Evolutionary conservation across 1,140 invertebrate genomes (phyloP), one percentile per base, ranked within the genome.

Genomic region (Musca domestica): DNA sequence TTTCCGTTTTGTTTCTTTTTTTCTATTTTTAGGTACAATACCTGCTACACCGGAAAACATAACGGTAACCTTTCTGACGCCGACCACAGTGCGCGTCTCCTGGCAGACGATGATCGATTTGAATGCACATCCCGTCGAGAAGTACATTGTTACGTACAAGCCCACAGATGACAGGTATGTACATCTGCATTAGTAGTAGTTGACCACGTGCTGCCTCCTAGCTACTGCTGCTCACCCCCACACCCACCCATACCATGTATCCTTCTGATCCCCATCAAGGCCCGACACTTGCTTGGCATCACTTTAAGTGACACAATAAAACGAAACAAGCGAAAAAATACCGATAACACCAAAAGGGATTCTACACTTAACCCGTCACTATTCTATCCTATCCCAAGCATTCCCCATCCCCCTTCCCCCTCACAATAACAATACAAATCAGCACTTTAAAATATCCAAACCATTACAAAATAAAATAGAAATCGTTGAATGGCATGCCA

Each of bases 11-110:
- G 15, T 67, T 3, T 54, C 54, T 67, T 3, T n/a, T n/a, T n/a
- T 66, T 67, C 34, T 58, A 30, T 47, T 65, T 65, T 65, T 49
- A 93, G 92, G 91, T 83, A 92, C 91, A 73, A 90, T 91, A 82
- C 86, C 88, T 73, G 87, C 87, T 77, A 88, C 88, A 74, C 92
- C 92, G 41, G 91, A 93, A 82, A 93, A 94, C 78, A 92, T 94
- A 81, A 93, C 91, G 47, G 89, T 94, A 65, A 91, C 91, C 75
- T 93, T 94, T 77, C 84, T 94, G 56, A 92, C 89, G 81, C 91
- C 91, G 9, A 92, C 90, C 63, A 90, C 91, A 12, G 91, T 93
- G 51, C 87, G 89, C 68, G 90, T 94, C 1, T 92, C 91, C 58
- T 94, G 92, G 92, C 89, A 90, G 51, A 92, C 90, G 22, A 88